Evolutionary conservation across 2,888 invertebrate species (phyloP), one percentile per base, ranked within the genome.

Genomic region (Griposia aprilina): DNA sequence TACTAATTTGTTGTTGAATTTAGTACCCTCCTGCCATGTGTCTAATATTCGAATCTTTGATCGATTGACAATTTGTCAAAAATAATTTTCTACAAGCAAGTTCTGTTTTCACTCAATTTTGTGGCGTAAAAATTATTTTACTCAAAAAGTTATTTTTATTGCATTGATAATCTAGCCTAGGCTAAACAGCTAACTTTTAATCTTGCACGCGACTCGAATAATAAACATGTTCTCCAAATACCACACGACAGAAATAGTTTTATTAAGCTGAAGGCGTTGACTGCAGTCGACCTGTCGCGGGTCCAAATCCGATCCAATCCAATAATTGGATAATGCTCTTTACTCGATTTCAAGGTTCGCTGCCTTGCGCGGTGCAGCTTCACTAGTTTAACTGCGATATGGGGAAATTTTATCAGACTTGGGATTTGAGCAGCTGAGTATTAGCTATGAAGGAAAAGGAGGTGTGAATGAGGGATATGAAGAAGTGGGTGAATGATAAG

Each of bases 331-430:
- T 80, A 59, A 83, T 60, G 59, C 20, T 70, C 68, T 84, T 84
- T 84, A 75, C 59, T 73, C 77, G 69, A 86, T 86, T 78, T 83
- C 86, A 83, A 83, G 84, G 87, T 73, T 75, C 84, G 45, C 69
- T 76, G 70, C 73, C 62, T 48, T n/a, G 50, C 36, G n/a, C 48
- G 15, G 63, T 67, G 65, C 68, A 75, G 60, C 45, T 36, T 80
- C 60, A 55, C 41, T 72, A 73, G 65, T 72, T 78, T 60, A 17
- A 7, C 45, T 8, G 23, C n/a, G 57, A 59, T 60, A 26, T 11
- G 36, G 3, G 8, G 5, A 41, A 65, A 62, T 62, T 74, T 67
- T 57, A 36, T 36, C 30, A 59, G 41, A 15, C 15, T 17, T 68
- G 41, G 36, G 13, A 17, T 26, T 60, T 60, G 15, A 7, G 13